phyloP scores from a whole-genome alignment of 1,140 invertebrate species.

The Hypothenemus hampei region DNA sequence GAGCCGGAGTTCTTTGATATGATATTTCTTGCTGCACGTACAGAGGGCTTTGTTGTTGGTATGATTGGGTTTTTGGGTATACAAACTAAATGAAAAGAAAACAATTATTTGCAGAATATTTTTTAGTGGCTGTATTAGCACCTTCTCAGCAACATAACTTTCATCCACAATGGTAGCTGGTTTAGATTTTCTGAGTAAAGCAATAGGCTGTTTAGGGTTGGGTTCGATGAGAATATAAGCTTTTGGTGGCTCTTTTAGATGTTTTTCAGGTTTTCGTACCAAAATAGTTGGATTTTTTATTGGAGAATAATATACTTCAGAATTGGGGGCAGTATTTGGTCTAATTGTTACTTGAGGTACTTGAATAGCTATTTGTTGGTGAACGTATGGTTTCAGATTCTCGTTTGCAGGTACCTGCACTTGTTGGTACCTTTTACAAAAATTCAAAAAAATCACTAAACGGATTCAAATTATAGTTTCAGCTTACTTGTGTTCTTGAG shows the following conservation, averaged over 20 bases:
- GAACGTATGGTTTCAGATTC: constrained; percentile 12
- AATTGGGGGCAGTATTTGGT: not conserved
- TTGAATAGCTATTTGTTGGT: constrained; percentile 24
- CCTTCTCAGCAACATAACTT: constrained; percentile 24
- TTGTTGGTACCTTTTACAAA: constrained; percentile 15
- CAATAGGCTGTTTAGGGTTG: constrained; percentile 3
- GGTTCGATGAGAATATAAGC: constrained; percentile 14
- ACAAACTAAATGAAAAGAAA: not conserved
- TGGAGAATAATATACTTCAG: not conserved
- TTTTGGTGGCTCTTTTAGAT: not conserved
- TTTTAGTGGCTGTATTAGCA: not conserved
- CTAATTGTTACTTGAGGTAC: constrained; percentile 16
- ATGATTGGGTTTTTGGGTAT: constrained; percentile 4
- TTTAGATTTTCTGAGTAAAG: constrained; percentile 12
- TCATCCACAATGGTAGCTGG: constrained; percentile 20
- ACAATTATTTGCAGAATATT: not conserved
- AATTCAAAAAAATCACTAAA: not conserved
- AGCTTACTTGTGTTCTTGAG: not conserved
- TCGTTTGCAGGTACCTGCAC: constrained; percentile 1
- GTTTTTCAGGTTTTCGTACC: constrained; percentile 11
- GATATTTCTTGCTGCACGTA: constrained; percentile 7
- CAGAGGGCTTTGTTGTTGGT: not conserved
- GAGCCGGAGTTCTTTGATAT: constrained; percentile 19
- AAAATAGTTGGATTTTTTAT: constrained; percentile 3
- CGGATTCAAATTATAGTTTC: not conserved